Conservation (phyloP, 2,888 invertebrate species). For the Agrochola litura region DNA sequence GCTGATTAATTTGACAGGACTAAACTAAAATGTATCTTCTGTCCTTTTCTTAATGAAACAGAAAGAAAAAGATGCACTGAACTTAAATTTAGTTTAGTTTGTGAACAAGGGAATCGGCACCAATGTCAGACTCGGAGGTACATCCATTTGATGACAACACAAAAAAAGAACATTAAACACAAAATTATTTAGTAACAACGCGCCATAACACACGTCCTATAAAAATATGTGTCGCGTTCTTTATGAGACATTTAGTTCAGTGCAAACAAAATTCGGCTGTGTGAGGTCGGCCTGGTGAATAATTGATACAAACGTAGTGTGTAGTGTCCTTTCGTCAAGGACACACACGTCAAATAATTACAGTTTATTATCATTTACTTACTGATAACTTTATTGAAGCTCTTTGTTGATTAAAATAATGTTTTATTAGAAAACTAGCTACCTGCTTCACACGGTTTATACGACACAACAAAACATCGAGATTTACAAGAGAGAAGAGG, state of each 20-base stretch:
- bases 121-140: slow-evolving; percentile 11
- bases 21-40: too few species aligned
- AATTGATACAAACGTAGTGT: slow-evolving; percentile 66
- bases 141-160: slow-evolving; percentile 28
- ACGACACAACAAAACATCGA: too few species aligned
- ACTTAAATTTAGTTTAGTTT: too few species aligned
- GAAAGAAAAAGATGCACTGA: too few species aligned
- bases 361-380: slow-evolving; percentile 57
- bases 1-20: too few species aligned
- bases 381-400: slow-evolving; percentile 46
- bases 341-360: slow-evolving; percentile 46
- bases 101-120: too few species aligned
- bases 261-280: slow-evolving; percentile 72
- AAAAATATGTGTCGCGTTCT: slow-evolving; percentile 59
- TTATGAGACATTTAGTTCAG: slow-evolving; percentile 58
- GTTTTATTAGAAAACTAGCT: slow-evolving; percentile 3
- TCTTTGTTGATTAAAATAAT: slow-evolving; percentile 48
- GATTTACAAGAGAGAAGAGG: too few species aligned
- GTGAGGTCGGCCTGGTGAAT: slow-evolving; percentile 75
- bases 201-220: slow-evolving; percentile 52
- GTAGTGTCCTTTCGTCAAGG: slow-evolving; percentile 51
- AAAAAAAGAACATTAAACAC: slow-evolving; percentile 39
- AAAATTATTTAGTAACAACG: slow-evolving; percentile 45
- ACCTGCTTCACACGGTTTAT: too few species aligned
- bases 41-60: too few species aligned